Evolutionary conservation across 2,797 vertebrate species (phyloP), one percentile per base, ranked within the genome.

Genomic region (Tapirus indicus): DNA sequence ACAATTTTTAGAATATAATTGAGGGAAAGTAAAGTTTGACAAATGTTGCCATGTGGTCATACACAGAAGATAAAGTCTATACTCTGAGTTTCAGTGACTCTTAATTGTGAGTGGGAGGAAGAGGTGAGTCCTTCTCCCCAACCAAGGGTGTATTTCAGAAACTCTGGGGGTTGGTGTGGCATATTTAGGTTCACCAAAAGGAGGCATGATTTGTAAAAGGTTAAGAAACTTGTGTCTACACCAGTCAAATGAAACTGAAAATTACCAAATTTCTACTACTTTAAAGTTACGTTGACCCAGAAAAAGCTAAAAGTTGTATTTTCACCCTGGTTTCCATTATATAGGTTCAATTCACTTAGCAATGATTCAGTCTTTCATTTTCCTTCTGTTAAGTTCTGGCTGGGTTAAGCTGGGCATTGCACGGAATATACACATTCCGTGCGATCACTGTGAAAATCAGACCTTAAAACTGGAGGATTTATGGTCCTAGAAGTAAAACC

Each of bases 381-480:
- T 84, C 56, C 38, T 21, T 77, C 41, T 69, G 44, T 52, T 83
- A 86, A 44, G 35, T 77, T 85, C 71, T 79, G n/a, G 38, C 68
- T 88, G 12, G 38, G 27, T 52, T 29, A 91, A 88, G 68, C 44
- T 56, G 77, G 29, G 29, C 4, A 47, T 47, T 85, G 49, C 27
- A 44, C 20, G 23, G 58, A 80, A 72, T 75, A 11, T 62, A 58
- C 18, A 68, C 32, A n/a, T 79, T 86, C 88, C 29, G 41, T 6
- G 5, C 7, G 64, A 82, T 58, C 25, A 4, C 71, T 71, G 17
- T 68, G 92, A 71, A 95, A 74, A 74, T 82, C 78, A 82, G 87
- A 93, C 52, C 91, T 89, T 52, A 54, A 94, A 78, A 86, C 96
- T 69, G n/a, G 38, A 92, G 52, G 56, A 92, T 85, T 95, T 96